A percentile compares a stretch with the other conserved stretches of the same genome.
phyloP scores from a whole-genome alignment of 2,888 invertebrate species.

The Tenodera sinensis region DNA sequence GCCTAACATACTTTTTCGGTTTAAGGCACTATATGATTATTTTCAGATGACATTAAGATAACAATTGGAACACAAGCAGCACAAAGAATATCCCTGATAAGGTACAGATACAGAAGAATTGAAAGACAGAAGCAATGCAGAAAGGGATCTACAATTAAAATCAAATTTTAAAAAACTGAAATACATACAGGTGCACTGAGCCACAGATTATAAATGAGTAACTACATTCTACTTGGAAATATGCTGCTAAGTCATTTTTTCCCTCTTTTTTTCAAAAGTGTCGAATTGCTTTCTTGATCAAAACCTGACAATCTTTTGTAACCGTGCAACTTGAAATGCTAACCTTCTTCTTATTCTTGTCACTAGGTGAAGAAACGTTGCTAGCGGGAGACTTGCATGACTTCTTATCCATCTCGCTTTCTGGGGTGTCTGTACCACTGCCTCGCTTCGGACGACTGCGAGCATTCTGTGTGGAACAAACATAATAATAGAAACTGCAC shows the following conservation, averaged over 20 bases:
- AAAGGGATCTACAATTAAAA: not conserved
- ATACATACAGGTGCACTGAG: not conserved
- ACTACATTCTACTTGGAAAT: not conserved
- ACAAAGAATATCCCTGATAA: not conserved
- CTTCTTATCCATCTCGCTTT: slow-evolving; percentile 41
- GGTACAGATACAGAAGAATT: not conserved
- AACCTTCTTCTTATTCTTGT: slow-evolving; percentile 44
- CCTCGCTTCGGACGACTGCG: slow-evolving; percentile 58
- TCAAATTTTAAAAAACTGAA: not conserved
- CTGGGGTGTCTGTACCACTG: slow-evolving; percentile 45
- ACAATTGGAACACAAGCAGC: not conserved
- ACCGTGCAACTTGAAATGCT: not conserved
- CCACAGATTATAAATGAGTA: not conserved
- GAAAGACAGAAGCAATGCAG: not conserved
- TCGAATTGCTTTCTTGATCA: not conserved
- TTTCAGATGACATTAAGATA: not conserved
- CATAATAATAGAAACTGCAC: not conserved
- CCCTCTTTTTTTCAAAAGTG: not conserved
- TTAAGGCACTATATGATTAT: no score
- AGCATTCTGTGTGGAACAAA: slow-evolving; percentile 29
- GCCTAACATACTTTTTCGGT: no score
- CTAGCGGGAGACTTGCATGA: slow-evolving; percentile 41
- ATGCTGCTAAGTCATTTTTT: not conserved
- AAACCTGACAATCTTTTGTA: not conserved
- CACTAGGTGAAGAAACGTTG: slow-evolving; percentile 42